These are phyloP conservation scores for Syndactyla subalaris DNA, from an alignment of 2,797 vertebrate species.

Conservation along the genomic window DNA sequence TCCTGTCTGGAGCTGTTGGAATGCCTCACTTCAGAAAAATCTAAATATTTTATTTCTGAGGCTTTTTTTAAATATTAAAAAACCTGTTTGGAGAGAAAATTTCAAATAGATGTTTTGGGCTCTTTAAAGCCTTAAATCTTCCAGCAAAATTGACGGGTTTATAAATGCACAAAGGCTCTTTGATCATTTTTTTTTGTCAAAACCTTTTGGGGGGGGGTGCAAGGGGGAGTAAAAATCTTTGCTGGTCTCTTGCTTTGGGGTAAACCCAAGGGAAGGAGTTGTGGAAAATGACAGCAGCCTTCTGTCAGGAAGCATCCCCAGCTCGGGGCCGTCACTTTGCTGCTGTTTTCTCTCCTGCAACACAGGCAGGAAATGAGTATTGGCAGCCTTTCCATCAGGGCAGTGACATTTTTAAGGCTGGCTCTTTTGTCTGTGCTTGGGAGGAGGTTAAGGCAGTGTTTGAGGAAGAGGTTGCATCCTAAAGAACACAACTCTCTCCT, in stretches of 20 bases:
- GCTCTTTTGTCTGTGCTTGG: background rate
- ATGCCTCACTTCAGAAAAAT: constrained; percentile 24
- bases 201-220: background rate
- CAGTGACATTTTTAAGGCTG: background rate
- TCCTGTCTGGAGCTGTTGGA: constrained; percentile 26
- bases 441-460: background rate
- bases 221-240: background rate
- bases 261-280: background rate
- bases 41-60: constrained; percentile 29
- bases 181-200: constrained; percentile 3
- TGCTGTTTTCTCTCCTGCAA: background rate
- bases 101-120: constrained; percentile 28
- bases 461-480: background rate
- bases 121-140: constrained; percentile 39
- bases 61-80: background rate
- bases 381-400: background rate
- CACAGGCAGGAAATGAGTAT: background rate
- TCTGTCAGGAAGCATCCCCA: background rate
- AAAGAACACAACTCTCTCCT: background rate
- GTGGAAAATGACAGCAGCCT: constrained; percentile 7
- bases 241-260: background rate
- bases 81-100: constrained; percentile 4
- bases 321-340: background rate
- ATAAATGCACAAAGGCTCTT: constrained; percentile 47
- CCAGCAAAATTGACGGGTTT: constrained; percentile 8